phyloP scores from a whole-genome alignment of 2,888 invertebrate genomes.

The Monoplex corrugatus region DNA sequence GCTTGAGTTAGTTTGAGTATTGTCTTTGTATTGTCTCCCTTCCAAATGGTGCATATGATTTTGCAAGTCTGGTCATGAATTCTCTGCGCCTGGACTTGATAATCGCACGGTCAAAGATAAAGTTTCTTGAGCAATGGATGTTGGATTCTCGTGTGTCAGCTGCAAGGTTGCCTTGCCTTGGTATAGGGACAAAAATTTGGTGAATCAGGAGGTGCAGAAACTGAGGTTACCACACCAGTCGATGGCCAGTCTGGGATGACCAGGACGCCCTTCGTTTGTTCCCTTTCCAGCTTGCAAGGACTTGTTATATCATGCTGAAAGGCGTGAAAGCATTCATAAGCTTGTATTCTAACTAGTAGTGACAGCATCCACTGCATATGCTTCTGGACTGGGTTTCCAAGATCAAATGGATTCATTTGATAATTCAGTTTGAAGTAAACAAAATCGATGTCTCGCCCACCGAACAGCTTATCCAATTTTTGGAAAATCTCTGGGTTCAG shows the following conservation, averaged over 20 bases:
- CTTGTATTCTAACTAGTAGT: too few species aligned
- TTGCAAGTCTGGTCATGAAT: slow-evolving; percentile 3
- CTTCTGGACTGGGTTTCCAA: too few species aligned
- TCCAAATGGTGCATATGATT: not conserved
- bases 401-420: too few species aligned
- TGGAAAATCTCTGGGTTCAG: not conserved
- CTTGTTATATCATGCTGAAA: not conserved
- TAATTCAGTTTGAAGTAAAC: too few species aligned
- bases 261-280: too few species aligned
- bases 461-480: not conserved
- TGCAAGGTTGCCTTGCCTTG: not conserved
- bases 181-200: not conserved
- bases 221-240: too few species aligned
- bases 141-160: not conserved
- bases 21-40: not conserved
- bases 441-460: not conserved
- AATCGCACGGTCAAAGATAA: not conserved
- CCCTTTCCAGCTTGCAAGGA: too few species aligned
- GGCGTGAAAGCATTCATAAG: not conserved
- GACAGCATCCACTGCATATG: too few species aligned
- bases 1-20: not conserved
- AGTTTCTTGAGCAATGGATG: not conserved
- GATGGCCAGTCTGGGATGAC: too few species aligned
- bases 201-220: not conserved
- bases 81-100: not conserved